Conservation (phyloP, 2,113 vertebrate genomes). For the Lycocorax pyrrhopterus region DNA sequence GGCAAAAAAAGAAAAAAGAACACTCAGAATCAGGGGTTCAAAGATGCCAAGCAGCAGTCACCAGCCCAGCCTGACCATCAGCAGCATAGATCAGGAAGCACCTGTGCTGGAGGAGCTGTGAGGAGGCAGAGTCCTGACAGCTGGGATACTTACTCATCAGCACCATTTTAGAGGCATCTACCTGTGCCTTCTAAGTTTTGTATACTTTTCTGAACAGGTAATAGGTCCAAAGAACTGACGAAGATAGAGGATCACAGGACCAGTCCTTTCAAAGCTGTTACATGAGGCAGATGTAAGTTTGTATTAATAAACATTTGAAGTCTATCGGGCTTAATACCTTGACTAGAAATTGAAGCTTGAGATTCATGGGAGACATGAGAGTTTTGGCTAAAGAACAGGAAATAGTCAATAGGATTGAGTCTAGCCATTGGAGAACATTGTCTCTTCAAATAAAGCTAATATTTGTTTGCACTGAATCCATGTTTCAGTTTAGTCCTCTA, state of each 20-base stretch:
- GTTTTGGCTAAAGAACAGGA: neutral
- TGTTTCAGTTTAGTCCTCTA: neutral
- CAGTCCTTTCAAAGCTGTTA: neutral
- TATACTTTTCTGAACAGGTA: neutral
- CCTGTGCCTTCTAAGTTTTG: neutral
- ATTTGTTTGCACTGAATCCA: neutral
- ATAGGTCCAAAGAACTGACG: neutral
- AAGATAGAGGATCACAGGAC: neutral
- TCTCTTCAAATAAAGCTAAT: neutral
- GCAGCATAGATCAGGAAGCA: neutral
- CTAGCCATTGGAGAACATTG: neutral
- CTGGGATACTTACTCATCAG: neutral
- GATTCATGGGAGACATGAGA: neutral
- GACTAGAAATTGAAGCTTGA: neutral
- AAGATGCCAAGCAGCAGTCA: neutral
- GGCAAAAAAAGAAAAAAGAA: neutral
- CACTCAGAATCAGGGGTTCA: neutral
- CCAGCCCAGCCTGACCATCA: neutral
- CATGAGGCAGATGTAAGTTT: neutral
- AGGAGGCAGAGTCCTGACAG: neutral
- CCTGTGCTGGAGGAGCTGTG: neutral
- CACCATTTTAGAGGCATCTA: neutral
- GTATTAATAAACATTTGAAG: neutral
- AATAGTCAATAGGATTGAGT: neutral
- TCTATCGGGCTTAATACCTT: neutral